Conservation (phyloP, 2,797 vertebrate genomes). For the Telmatherina bonti region DNA sequence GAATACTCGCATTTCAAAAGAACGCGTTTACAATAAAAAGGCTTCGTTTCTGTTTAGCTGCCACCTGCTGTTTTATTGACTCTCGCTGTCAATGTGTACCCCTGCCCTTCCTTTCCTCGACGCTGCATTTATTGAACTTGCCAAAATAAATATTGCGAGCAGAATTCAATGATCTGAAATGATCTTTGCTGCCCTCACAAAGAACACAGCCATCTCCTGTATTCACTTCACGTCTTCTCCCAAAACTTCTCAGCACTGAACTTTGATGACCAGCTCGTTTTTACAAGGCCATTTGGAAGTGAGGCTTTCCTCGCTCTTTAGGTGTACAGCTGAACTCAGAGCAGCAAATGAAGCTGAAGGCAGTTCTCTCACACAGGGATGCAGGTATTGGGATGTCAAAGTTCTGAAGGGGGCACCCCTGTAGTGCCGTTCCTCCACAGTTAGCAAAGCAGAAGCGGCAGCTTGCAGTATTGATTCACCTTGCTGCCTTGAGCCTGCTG, state of each 20-base stretch:
- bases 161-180: slow-evolving; percentile 62
- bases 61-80: slow-evolving; percentile 72
- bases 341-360: slow-evolving; percentile 60
- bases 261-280: slow-evolving; percentile 26
- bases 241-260: slow-evolving; percentile 29
- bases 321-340: slow-evolving; percentile 52
- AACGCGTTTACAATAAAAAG: slow-evolving; percentile 63
- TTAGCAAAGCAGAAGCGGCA: slow-evolving; percentile 43
- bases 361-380: slow-evolving; percentile 46
- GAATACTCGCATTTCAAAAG: slow-evolving; percentile 66
- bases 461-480: slow-evolving; percentile 70
- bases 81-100: slow-evolving; percentile 59
- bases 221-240: not conserved
- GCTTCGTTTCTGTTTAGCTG: slow-evolving; percentile 43
- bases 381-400: slow-evolving; percentile 57
- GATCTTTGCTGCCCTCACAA: slow-evolving; percentile 26
- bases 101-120: slow-evolving; percentile 50
- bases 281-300: slow-evolving; percentile 17
- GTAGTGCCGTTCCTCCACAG: slow-evolving; percentile 42
- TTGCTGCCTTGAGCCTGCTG: slow-evolving; percentile 69
- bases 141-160: slow-evolving; percentile 61
- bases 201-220: slow-evolving; percentile 41
- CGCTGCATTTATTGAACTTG: slow-evolving; percentile 63
- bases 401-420: slow-evolving; percentile 50
- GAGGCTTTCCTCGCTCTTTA: slow-evolving; percentile 20